Evolutionary conservation across 1,140 invertebrate species (phyloP).

Genomic region (Saccostrea cuccullata): DNA sequence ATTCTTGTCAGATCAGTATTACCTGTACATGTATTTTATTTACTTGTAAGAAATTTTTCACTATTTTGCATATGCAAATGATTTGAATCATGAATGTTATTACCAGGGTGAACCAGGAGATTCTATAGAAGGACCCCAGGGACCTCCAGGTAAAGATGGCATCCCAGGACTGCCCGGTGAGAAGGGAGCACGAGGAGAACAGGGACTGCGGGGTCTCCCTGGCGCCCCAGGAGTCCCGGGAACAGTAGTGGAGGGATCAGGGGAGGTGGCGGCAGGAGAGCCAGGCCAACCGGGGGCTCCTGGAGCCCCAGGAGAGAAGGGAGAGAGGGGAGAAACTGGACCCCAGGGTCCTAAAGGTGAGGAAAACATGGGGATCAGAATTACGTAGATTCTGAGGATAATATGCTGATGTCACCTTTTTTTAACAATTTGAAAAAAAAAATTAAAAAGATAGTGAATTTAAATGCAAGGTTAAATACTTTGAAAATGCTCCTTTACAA

Average conservation of each 20-base stretch:
- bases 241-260: slow-evolving; percentile 7
- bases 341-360: slow-evolving; percentile 17
- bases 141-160: slow-evolving; percentile 44
- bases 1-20: too few species aligned
- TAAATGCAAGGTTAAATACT: not conserved
- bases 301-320: slow-evolving; percentile 34
- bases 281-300: not conserved
- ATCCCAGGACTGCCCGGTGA: slow-evolving; percentile 29
- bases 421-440: too few species aligned
- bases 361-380: not conserved
- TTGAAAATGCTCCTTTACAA: not conserved
- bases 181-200: slow-evolving; percentile 22
- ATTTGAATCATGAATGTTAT: not conserved
- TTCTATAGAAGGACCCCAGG: not conserved
- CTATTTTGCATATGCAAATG: not conserved
- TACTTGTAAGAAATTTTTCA: too few species aligned
- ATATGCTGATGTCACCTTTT: too few species aligned
- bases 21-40: too few species aligned
- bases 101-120: slow-evolving; percentile 4
- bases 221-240: slow-evolving; percentile 39
- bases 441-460: too few species aligned
- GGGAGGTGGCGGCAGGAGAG: not conserved
- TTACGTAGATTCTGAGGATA: not conserved
- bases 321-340: slow-evolving; percentile 41
- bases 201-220: slow-evolving; percentile 38